A percentile compares a stretch with the other conserved stretches of the same genome.
Conservation (phyloP, 2,797 vertebrate species). For the Esox lucius region DNA sequence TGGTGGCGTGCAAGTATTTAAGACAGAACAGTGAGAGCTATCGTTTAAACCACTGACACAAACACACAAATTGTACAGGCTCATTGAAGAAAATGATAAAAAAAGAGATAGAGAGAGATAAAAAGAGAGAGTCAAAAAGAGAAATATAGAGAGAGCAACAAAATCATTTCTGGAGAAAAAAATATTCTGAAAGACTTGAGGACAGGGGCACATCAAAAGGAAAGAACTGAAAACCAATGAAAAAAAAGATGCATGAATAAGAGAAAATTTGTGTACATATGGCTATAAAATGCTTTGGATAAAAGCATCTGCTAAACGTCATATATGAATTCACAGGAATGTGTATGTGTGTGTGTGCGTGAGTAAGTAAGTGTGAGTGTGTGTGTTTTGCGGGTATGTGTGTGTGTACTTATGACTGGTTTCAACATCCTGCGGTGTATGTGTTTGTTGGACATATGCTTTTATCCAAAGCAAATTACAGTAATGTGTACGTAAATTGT, state of each 20-base stretch:
- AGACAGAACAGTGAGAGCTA: conserved; percentile 46
- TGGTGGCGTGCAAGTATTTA: conserved; percentile 40
- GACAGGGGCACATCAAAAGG: conserved; percentile 71
- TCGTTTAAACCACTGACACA: conserved; percentile 29
- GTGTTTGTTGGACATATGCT: no score
- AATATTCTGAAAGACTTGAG: conserved; percentile 63
- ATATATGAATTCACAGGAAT: conserved; percentile 46
- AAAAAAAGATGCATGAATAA: conserved; percentile 69
- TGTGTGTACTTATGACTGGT: neutral
- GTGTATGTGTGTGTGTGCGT: conserved; percentile 6
- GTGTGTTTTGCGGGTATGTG: neutral
- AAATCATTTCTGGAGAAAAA: conserved; percentile 32
- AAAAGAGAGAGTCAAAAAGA: conserved; percentile 5
- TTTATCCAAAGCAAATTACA: no score
- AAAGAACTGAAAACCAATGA: conserved; percentile 60
- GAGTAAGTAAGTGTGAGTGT: neutral
- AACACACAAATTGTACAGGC: conserved; percentile 46
- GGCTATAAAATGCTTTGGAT: no score
- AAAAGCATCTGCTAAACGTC: no score
- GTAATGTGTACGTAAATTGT: no score
- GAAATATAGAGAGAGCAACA: conserved; percentile 8
- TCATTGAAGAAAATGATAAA: conserved; percentile 46
- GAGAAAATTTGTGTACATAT: neutral
- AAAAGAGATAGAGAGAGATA: neutral
- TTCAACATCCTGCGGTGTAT: no score